Evolutionary conservation across 2,797 vertebrate genomes (phyloP).

Genomic region (Enteromius viviparus): DNA sequence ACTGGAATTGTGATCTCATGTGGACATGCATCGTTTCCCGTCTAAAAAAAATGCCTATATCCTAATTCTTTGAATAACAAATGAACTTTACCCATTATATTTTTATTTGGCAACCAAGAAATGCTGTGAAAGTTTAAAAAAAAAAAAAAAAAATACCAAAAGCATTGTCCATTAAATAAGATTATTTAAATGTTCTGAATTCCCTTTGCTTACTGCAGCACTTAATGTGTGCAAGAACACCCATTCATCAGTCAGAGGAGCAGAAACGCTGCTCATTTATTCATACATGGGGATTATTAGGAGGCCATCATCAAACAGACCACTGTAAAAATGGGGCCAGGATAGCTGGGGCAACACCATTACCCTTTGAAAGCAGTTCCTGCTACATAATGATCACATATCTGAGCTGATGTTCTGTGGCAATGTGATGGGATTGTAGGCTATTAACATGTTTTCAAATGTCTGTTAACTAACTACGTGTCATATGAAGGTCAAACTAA

Average conservation of each 20-base stretch:
- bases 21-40: not conserved
- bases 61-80: not conserved
- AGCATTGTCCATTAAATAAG: not conserved
- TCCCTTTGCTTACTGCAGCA: not conserved
- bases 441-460: not conserved
- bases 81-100: not conserved
- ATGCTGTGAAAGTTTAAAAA: not conserved
- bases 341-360: conserved; percentile 21
- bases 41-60: not conserved
- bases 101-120: not conserved
- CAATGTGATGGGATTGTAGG: not conserved
- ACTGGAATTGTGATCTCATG: not conserved
- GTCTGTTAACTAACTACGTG: not conserved
- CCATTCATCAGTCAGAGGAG: conserved; percentile 4
- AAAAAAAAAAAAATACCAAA: not conserved
- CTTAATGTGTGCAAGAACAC: not conserved
- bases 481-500: not conserved
- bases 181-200: not conserved
- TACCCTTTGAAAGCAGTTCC: conserved; percentile 23
- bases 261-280: conserved; percentile 14
- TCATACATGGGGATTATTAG: conserved; percentile 15
- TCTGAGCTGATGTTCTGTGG: not conserved
- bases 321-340: conserved; percentile 21
- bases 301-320: conserved; percentile 21
- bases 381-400: conserved; percentile 24